These are phyloP conservation scores for Ceramica pisi DNA, from an alignment of 2,888 invertebrate species.

Conservation along the genomic window DNA sequence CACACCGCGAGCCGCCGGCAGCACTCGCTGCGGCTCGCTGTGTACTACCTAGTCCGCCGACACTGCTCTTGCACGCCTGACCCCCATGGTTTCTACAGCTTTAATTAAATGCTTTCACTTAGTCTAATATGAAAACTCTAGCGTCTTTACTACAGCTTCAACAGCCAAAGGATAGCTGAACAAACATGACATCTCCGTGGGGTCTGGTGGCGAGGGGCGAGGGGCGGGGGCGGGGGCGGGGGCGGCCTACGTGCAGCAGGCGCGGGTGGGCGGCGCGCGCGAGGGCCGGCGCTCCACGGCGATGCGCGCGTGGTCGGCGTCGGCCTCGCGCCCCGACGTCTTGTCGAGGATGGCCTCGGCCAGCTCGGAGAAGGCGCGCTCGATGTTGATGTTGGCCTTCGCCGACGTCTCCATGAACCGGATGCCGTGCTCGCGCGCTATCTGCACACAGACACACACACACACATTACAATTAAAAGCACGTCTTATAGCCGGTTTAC, in stretches of 20 bases:
- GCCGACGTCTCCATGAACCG: constrained; percentile 99
- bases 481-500: too few species aligned
- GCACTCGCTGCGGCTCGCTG: background rate
- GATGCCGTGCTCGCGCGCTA: constrained; percentile 98
- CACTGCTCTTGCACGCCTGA: constrained; percentile 14
- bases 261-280: constrained; percentile 91
- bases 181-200: constrained; percentile 1
- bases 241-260: constrained; percentile 85
- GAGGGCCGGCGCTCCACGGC: constrained; percentile 94
- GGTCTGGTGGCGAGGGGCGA: constrained; percentile 83
- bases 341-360: constrained; percentile 98
- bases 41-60: background rate
- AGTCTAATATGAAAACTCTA: constrained; percentile 38
- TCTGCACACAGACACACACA: constrained; percentile 89
- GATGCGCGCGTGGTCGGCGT: constrained; percentile 90
- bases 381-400: constrained; percentile 99
- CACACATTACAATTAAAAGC: background rate
- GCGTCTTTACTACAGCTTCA: constrained; percentile 41
- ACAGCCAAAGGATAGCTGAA: constrained; percentile 19
- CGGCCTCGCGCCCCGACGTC: constrained; percentile 95
- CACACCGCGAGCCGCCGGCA: background rate
- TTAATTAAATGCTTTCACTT: constrained; percentile 22
- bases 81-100: constrained; percentile 11
- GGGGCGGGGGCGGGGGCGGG: constrained; percentile 89
- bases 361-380: constrained; percentile 98